Conservation (phyloP, 2,797 vertebrate genomes). For the Uromys caudimaculatus region DNA sequence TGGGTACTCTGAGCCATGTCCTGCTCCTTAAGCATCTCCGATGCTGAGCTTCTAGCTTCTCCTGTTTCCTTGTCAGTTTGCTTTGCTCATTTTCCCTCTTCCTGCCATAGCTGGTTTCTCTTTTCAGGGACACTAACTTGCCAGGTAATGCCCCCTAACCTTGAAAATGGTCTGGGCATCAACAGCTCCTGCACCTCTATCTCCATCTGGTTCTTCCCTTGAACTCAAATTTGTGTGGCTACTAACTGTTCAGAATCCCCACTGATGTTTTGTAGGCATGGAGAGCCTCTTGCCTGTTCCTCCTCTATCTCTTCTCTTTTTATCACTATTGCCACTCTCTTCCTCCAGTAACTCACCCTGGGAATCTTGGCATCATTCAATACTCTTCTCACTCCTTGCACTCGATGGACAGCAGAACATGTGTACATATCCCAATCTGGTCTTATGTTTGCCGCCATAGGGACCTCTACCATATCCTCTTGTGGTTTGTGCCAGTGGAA, state of each 20-base stretch:
- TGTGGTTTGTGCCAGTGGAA: not conserved
- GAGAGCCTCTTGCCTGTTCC: not conserved
- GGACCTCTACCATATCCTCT: not conserved
- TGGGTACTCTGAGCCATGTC: accelerated
- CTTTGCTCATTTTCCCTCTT: not conserved
- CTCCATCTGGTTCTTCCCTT: not conserved
- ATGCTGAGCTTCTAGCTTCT: not conserved
- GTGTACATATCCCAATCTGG: not conserved
- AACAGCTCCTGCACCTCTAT: not conserved
- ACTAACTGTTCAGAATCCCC: not conserved
- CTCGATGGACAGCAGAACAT: not conserved
- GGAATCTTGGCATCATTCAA: not conserved
- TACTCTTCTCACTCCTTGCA: not conserved
- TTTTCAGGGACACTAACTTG: not conserved
- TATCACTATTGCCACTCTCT: not conserved
- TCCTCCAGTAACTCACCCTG: not conserved
- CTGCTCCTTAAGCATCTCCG: not conserved
- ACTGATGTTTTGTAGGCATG: not conserved
- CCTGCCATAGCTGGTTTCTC: not conserved
- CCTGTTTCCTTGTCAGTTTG: not conserved
- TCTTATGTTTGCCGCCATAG: not conserved
- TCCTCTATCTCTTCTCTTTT: not conserved
- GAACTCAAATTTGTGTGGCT: not conserved
- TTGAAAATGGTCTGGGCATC: not conserved
- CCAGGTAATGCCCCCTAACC: not conserved